Evolutionary conservation across 1,140 invertebrate genomes (phyloP).

Genomic region (Calephelis virginiensis): DNA sequence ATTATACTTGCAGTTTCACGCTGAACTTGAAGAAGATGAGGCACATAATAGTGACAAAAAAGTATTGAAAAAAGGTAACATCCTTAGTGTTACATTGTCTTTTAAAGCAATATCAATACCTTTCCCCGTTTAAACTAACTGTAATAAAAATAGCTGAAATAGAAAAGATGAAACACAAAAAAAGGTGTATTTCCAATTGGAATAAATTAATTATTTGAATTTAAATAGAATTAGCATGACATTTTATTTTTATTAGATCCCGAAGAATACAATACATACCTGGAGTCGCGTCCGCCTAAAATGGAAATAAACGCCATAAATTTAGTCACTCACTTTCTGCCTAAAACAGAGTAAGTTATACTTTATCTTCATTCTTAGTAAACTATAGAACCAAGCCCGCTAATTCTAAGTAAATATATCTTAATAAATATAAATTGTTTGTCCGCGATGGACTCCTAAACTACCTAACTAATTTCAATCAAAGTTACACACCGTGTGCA

Average conservation of each 20-base stretch:
- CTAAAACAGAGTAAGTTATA: conserved; percentile 78
- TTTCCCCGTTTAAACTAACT: not conserved
- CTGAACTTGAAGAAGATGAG: conserved; percentile 78
- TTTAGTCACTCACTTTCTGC: conserved; percentile 79
- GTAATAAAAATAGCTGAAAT: too few species aligned
- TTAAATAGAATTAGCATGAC: not conserved
- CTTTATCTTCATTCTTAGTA: conserved; percentile 15
- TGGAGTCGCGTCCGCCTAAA: conserved; percentile 80
- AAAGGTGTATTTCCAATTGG: too few species aligned
- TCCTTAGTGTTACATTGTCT: too few species aligned
- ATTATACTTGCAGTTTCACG: conserved; percentile 82
- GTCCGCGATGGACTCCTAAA: too few species aligned
- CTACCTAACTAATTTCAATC: too few species aligned
- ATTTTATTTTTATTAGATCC: conserved; percentile 61
- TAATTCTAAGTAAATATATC: too few species aligned
- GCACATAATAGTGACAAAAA: conserved; percentile 31
- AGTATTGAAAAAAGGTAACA: conserved; percentile 49
- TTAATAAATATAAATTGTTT: too few species aligned
- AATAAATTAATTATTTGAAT: too few species aligned
- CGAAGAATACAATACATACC: conserved; percentile 81
- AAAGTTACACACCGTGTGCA: too few species aligned
- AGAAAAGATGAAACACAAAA: too few species aligned
- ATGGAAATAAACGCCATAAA: conserved; percentile 85
- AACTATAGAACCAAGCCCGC: too few species aligned
- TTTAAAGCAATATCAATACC: not conserved